Evolutionary conservation across 2,113 vertebrate species (phyloP).

Genomic region (Rhinolophus ferrumequinum): DNA sequence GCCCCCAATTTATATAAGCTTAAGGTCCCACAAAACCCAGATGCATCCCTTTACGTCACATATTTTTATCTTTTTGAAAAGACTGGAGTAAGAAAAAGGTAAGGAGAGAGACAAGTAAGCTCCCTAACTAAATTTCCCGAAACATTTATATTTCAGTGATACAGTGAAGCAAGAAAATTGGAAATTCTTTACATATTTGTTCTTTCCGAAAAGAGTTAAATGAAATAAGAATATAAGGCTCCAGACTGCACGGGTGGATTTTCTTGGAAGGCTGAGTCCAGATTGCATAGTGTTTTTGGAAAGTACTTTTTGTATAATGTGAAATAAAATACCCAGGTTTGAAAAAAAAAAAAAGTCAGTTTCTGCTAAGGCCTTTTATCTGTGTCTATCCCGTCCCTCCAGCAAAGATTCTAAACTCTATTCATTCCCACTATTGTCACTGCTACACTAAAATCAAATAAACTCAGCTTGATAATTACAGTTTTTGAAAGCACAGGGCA

Average conservation of each 20-base stretch:
- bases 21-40: neutral
- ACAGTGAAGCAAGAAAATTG: neutral
- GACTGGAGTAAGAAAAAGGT: neutral
- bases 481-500: neutral
- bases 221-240: neutral
- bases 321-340: slow-evolving; percentile 28
- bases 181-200: neutral
- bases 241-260: neutral
- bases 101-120: neutral
- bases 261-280: neutral
- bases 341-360: neutral
- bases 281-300: neutral
- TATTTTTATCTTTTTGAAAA: neutral
- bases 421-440: neutral
- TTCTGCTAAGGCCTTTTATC: slow-evolving; percentile 6
- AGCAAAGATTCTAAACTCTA: neutral
- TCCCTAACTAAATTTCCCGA: neutral
- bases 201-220: neutral
- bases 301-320: neutral
- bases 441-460: neutral
- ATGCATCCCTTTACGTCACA: neutral
- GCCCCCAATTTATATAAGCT: neutral
- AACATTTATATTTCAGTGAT: neutral
- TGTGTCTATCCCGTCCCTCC: neutral
- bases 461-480: neutral